Conservation (phyloP, 2,797 vertebrate genomes). For the Carcharodon carcharias region DNA sequence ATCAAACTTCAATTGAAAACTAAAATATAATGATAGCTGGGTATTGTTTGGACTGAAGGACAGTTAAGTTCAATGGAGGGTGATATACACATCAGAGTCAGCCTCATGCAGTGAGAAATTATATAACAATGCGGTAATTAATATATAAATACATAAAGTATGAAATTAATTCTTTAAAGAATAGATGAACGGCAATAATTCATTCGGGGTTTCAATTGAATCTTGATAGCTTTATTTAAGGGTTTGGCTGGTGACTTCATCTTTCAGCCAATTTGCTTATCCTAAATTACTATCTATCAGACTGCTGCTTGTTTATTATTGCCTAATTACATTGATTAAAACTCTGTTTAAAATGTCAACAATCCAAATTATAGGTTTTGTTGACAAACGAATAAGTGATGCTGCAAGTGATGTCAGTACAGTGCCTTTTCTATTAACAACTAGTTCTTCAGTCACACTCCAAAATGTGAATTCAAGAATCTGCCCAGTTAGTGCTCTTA, state of each 20-base stretch:
- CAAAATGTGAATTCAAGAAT: background rate
- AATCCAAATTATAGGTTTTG: slow-evolving; percentile 9
- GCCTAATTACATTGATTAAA: slow-evolving; percentile 7
- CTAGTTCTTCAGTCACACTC: background rate
- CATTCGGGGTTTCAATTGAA: background rate
- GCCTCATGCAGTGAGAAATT: background rate
- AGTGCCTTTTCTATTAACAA: background rate
- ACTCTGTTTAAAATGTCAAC: background rate
- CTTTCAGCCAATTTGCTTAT: background rate
- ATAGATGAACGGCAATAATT: background rate
- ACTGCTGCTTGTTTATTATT: background rate
- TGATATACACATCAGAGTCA: background rate
- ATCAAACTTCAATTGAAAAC: background rate
- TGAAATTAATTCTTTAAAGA: background rate
- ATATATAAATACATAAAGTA: background rate
- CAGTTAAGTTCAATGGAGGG: background rate
- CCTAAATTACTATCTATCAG: background rate
- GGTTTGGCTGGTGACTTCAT: background rate
- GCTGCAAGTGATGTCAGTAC: background rate
- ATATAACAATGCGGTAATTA: background rate
- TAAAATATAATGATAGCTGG: background rate
- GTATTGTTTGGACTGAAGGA: background rate
- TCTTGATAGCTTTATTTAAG: background rate
- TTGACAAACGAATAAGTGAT: background rate
- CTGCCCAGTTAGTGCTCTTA: background rate